Evolutionary conservation across 2,797 vertebrate species (phyloP), one percentile per base, ranked within the genome.

Genomic region (Scomberomorus guttatus): DNA sequence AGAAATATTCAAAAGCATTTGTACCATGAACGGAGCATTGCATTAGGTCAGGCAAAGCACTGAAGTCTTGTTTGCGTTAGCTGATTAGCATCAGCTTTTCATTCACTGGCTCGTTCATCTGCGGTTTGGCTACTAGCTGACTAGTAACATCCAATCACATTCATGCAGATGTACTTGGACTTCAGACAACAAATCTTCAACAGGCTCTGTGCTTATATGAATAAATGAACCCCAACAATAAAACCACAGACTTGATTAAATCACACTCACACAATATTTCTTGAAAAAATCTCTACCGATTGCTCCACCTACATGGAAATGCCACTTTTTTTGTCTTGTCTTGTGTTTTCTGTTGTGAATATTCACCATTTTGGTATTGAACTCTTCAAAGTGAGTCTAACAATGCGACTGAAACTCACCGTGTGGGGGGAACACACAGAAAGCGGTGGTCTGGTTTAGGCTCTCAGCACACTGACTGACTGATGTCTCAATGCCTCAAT

Each of bases 401-500:
- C 55, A 63, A 44, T 27, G 5, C 56, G 63, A 12, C 12, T 6
- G 6, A 62, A 58, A 12, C 20, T 9, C 13, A 11, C 58, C 62
- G 76, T 51, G 64, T 77, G 54, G 54, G 44, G 15, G 55, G 60
- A 69, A 60, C 44, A 71, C 71, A 60, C 59, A 61, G 22, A 62
- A 55, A 56, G 25, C 2, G 32, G 44, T 24, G 67, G 48, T 77
- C 57, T 78, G 69, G 74, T 78, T 69, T 25, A 20, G 50, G 66
- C 34, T 65, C 63, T 56, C 75, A 39, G 68, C 80, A 15, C 69
- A 42, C 24, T 59, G 48, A 75, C 46, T 34, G 71, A 82, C 72
- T 66, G 50, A 80, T 6, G 71, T 82, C 75, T 80, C 72, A 77
- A 37, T 86, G 78, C 57, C 27, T 60, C 50, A 44, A 11, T 77